These are phyloP conservation scores for Zonotrichia leucophrys DNA, from an alignment of 2,113 vertebrate species.

Conservation along the genomic window DNA sequence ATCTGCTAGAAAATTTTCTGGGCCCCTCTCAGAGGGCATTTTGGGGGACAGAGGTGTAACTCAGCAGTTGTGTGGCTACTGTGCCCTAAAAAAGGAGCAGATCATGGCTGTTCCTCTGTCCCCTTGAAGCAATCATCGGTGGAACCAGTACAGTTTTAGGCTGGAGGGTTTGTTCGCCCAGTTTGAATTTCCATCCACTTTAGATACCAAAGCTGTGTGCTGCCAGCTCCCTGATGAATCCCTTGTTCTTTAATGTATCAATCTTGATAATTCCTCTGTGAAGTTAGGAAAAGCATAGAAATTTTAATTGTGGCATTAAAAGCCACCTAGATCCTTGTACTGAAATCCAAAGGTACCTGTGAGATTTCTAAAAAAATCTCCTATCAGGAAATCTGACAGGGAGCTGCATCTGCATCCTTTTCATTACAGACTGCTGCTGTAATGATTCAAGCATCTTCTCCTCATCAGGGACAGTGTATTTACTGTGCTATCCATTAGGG, in stretches of 20 bases:
- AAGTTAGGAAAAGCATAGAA: slow-evolving; percentile 18
- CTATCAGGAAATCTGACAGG: not conserved
- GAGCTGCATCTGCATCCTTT: slow-evolving; percentile 33
- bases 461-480: slow-evolving; percentile 16
- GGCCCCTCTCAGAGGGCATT: not conserved
- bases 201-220: not conserved
- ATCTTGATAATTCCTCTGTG: slow-evolving; percentile 34
- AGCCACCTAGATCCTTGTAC: slow-evolving; percentile 29
- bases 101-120: not conserved
- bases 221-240: not conserved
- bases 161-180: not conserved
- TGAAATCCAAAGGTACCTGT: slow-evolving; percentile 4
- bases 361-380: slow-evolving; percentile 41
- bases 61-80: not conserved
- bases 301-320: slow-evolving; percentile 52
- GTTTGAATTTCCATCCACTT: not conserved
- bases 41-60: not conserved
- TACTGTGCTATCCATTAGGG: not conserved
- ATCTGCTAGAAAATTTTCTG: not conserved
- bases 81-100: not conserved
- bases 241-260: slow-evolving; percentile 31
- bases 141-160: not conserved
- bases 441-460: not conserved
- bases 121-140: not conserved
- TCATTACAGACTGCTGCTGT: not conserved